Conservation (phyloP, 1,140 invertebrate species). For the Drosophila sturtevanti region DNA sequence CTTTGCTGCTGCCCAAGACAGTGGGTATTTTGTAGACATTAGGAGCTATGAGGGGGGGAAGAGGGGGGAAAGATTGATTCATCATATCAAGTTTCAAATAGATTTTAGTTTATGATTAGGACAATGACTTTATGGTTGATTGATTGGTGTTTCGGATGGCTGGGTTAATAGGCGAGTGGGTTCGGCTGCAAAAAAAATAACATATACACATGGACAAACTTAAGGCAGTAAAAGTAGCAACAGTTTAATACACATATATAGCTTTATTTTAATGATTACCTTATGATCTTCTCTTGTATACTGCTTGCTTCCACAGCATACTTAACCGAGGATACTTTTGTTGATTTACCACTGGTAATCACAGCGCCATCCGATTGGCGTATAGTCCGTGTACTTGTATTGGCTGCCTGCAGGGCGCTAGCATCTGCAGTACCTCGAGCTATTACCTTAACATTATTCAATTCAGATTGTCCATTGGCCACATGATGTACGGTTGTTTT, state of each 20-base stretch:
- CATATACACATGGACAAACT: conserved; percentile 11
- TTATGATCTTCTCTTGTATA: conserved; percentile 75
- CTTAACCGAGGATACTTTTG: conserved; percentile 56
- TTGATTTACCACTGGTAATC: conserved; percentile 56
- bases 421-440: conserved; percentile 62
- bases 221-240: background rate
- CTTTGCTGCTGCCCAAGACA: conserved; percentile 86
- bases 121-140: conserved; percentile 32
- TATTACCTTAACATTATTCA: conserved; percentile 38
- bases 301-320: conserved; percentile 78
- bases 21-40: conserved; percentile 94
- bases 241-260: background rate
- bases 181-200: conserved; percentile 38
- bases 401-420: conserved; percentile 46
- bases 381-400: conserved; percentile 40
- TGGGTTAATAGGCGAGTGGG: conserved; percentile 60
- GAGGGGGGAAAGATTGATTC: conserved; percentile 33
- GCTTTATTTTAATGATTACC: conserved; percentile 47
- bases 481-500: conserved; percentile 35
- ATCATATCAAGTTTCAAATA: background rate
- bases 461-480: conserved; percentile 38
- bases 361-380: conserved; percentile 64
- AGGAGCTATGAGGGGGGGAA: conserved; percentile 86
- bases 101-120: background rate
- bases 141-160: conserved; percentile 55